Evolutionary conservation across 2,888 invertebrate species (phyloP).

Genomic region (Kryphioiulus occultus): DNA sequence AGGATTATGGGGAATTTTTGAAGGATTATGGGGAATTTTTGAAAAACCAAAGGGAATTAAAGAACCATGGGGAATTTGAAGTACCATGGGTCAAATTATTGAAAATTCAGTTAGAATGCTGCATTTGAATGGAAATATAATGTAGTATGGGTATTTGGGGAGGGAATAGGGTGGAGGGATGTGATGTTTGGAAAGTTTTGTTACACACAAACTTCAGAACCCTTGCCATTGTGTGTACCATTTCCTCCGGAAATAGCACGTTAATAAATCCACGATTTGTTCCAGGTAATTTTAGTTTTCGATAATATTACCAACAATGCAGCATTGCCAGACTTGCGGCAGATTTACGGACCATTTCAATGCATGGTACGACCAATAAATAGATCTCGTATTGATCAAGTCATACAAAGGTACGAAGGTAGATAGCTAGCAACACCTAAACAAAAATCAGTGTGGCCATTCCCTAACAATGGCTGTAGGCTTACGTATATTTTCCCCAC

Average conservation of each 20-base stretch:
- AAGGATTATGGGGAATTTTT: too few relatives aligned
- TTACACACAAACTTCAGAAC: too few relatives aligned
- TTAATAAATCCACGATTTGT: not conserved
- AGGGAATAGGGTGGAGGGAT: too few relatives aligned
- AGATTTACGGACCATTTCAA: not conserved
- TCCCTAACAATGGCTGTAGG: not conserved
- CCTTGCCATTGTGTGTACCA: too few relatives aligned
- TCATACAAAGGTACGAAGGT: not conserved
- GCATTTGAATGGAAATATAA: too few relatives aligned
- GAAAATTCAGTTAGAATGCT: too few relatives aligned
- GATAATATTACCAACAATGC: not conserved
- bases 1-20: too few relatives aligned
- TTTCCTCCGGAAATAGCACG: not conserved
- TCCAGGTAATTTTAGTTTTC: conserved; percentile 3
- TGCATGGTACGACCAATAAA: not conserved
- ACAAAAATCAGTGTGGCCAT: not conserved
- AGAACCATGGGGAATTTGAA: too few relatives aligned
- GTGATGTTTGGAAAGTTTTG: too few relatives aligned
- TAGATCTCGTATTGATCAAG: not conserved
- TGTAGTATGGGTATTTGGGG: too few relatives aligned
- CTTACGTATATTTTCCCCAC: not conserved
- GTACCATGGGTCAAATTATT: too few relatives aligned
- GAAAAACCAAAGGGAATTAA: too few relatives aligned
- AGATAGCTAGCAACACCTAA: not conserved
- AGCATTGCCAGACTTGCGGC: not conserved